Evolutionary conservation across 2,888 invertebrate genomes (phyloP).

Genomic region (Leptinotarsa haldemani): DNA sequence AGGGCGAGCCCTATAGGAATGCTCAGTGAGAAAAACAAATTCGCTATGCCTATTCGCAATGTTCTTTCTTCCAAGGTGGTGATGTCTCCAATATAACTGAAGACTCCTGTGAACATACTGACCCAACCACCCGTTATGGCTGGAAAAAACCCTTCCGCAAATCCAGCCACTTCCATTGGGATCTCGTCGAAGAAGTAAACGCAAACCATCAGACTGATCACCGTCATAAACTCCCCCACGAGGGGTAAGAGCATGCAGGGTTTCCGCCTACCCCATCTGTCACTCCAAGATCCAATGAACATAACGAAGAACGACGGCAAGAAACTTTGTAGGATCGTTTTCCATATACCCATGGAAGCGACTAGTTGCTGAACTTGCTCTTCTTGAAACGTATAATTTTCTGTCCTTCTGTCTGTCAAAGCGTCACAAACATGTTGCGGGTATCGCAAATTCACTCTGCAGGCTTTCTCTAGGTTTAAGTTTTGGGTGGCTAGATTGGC

Average conservation of each 20-base stretch:
- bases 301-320: conserved; percentile 83
- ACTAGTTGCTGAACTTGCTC: conserved; percentile 77
- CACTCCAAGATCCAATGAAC: conserved; percentile 85
- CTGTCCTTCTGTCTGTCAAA: conserved; percentile 78
- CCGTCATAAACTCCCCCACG: conserved; percentile 82
- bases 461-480: conserved; percentile 87
- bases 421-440: conserved; percentile 81
- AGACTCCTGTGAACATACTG: conserved; percentile 90
- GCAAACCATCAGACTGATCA: conserved; percentile 81
- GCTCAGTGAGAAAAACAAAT: conserved; percentile 88
- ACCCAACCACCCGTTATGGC: conserved; percentile 88
- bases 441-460: conserved; percentile 82
- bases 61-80: conserved; percentile 87
- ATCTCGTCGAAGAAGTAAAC: conserved; percentile 83
- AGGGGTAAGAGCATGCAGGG: conserved; percentile 88
- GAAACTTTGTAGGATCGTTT: conserved; percentile 84
- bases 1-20: conserved; percentile 89
- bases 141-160: conserved; percentile 85
- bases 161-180: conserved; percentile 84
- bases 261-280: conserved; percentile 76
- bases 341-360: conserved; percentile 87
- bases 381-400: conserved; percentile 73
- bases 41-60: conserved; percentile 86
- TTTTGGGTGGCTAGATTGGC: conserved; percentile 86
- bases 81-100: conserved; percentile 90